Conservation (phyloP, 2,797 vertebrate species). For the Tolypeutes matacus region DNA sequence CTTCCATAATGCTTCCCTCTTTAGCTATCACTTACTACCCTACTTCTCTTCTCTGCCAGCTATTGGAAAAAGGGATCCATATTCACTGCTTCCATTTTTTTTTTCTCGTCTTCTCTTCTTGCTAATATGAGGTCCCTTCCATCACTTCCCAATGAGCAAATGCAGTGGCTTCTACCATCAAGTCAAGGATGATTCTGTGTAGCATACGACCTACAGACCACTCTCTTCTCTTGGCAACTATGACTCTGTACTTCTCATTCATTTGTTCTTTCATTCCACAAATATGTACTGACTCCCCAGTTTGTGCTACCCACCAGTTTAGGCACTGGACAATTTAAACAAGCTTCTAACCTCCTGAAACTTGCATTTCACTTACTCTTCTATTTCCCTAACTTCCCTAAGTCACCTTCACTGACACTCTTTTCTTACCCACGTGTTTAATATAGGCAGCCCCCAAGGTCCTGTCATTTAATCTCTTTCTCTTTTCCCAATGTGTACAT, state of each 20-base stretch:
- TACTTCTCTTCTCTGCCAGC: background rate
- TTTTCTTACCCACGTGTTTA: background rate
- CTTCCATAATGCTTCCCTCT: background rate
- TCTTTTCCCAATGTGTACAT: background rate
- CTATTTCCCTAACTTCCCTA: constrained; percentile 33
- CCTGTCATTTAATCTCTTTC: background rate
- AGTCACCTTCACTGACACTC: background rate
- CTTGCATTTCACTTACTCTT: background rate
- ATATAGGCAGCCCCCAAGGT: background rate
- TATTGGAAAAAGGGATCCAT: constrained; percentile 17
- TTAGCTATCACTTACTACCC: background rate
- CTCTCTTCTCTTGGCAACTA: background rate
- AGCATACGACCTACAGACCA: background rate
- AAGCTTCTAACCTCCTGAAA: background rate
- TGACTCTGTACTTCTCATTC: background rate
- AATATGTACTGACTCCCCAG: background rate
- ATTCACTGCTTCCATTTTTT: background rate
- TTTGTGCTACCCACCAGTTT: background rate
- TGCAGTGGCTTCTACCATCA: background rate
- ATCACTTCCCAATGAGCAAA: background rate
- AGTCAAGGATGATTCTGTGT: background rate
- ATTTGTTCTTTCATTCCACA: background rate
- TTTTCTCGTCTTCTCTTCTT: background rate
- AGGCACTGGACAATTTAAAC: background rate
- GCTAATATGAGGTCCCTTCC: background rate